A percentile compares a stretch with the other conserved stretches of the same genome.
Evolutionary conservation across 1,140 invertebrate genomes (phyloP).

Genomic region (Lordiphosa clarofinis): DNA sequence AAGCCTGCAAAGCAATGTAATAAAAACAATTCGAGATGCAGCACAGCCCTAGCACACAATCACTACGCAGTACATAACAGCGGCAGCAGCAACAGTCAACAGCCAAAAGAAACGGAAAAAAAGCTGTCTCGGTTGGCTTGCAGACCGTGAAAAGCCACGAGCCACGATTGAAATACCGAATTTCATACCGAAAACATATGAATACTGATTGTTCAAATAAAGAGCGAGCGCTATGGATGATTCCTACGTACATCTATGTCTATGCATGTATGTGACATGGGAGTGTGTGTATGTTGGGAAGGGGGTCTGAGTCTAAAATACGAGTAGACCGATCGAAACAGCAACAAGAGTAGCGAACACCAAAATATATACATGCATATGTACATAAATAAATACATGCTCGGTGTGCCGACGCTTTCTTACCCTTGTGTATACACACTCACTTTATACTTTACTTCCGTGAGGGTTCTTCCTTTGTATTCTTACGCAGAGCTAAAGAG

Average conservation of each 20-base stretch:
- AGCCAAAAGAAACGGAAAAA: conserved; percentile 71
- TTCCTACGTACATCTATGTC: conserved; percentile 9
- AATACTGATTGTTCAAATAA: conserved; percentile 68
- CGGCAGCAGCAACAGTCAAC: conserved; percentile 51
- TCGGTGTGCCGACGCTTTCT: conserved; percentile 4
- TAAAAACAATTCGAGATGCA: conserved; percentile 15
- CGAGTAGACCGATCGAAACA: conserved; percentile 6
- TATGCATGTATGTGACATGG: neutral
- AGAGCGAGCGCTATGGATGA: conserved; percentile 49
- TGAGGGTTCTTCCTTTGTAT: too few relatives aligned
- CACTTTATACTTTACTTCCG: too few relatives aligned
- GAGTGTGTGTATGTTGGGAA: neutral
- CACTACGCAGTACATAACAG: conserved; percentile 13
- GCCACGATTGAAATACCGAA: conserved; percentile 78
- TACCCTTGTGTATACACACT: too few relatives aligned
- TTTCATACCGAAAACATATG: conserved; percentile 75
- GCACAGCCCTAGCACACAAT: conserved; percentile 22
- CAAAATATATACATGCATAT: conserved; percentile 2
- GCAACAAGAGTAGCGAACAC: neutral
- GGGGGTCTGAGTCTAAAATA: conserved; percentile 10
- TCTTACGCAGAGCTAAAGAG: too few relatives aligned
- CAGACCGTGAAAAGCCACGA: conserved; percentile 77
- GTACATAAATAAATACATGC: neutral
- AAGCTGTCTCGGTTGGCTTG: conserved; percentile 73
- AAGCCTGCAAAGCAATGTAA: conserved; percentile 6